Conservation (phyloP, 2,888 invertebrate species). For the Dastarcus helophoroides region DNA sequence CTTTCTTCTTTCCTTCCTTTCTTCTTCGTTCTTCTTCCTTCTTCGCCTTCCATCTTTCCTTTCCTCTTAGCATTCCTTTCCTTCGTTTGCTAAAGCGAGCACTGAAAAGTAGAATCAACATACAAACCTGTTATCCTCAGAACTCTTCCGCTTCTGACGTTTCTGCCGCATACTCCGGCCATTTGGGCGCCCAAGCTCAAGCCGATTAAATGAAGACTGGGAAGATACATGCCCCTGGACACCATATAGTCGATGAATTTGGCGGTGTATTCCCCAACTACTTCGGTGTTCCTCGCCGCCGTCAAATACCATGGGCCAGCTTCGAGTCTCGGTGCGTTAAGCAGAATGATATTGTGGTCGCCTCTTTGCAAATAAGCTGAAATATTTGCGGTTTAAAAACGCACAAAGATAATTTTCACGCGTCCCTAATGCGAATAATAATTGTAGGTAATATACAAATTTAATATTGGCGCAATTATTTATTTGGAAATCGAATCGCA, state of each 20-base stretch:
- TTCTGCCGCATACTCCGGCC: conserved; percentile 50
- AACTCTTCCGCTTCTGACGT: conserved; percentile 43
- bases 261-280: conserved; percentile 48
- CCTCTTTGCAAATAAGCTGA: conserved; percentile 47
- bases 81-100: no score
- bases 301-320: conserved; percentile 54
- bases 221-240: conserved; percentile 43
- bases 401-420: no score
- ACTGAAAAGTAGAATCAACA: no score
- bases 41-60: no score
- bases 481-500: no score
- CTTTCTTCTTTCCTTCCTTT: no score
- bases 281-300: conserved; percentile 45
- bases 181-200: conserved; percentile 54
- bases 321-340: conserved; percentile 45
- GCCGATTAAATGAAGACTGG: conserved; percentile 47
- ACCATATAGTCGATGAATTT: conserved; percentile 49
- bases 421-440: no score
- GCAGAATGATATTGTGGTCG: conserved; percentile 47
- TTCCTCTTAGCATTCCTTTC: no score
- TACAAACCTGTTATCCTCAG: conserved; percentile 45
- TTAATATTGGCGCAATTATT: no score
- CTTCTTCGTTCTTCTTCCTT: no score
- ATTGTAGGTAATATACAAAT: no score
- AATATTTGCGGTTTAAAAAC: conserved; percentile 12